phyloP scores from a whole-genome alignment of 2,113 vertebrate genomes.

The Salvelinus alpinus region DNA sequence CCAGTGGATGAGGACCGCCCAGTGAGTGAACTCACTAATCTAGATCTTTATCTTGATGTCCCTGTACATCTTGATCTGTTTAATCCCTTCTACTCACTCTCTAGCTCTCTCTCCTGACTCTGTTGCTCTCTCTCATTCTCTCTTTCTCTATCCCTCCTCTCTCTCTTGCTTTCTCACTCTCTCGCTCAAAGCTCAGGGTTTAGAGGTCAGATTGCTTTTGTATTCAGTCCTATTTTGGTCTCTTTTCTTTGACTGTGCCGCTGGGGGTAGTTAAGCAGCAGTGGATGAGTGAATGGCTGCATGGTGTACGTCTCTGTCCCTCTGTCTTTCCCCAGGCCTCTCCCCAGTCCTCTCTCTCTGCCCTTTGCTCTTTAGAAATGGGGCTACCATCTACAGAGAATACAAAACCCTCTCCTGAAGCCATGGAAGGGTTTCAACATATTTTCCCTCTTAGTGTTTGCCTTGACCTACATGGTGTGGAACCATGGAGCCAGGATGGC shows the following conservation, averaged over 20 bases:
- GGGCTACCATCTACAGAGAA: not conserved
- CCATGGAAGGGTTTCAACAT: not conserved
- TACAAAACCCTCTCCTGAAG: not conserved
- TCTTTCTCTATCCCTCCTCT: conserved; percentile 1
- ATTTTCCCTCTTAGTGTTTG: not conserved
- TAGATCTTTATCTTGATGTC: too few species aligned
- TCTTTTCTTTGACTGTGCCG: not conserved
- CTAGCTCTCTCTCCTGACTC: not conserved
- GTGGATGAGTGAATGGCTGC: conserved; percentile 5
- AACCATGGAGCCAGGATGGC: not conserved
- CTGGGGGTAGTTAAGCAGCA: not conserved
- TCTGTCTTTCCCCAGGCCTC: too few species aligned
- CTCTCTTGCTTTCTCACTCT: conserved; percentile 1
- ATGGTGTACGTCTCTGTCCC: not conserved
- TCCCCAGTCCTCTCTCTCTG: not conserved
- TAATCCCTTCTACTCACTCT: not conserved
- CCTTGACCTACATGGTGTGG: not conserved
- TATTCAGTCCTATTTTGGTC: conserved; percentile 5
- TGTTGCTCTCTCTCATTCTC: too few species aligned
- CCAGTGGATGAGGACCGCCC: not conserved
- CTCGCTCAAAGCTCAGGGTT: not conserved
- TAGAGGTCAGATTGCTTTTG: conserved; percentile 4
- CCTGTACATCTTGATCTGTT: conserved; percentile 1
- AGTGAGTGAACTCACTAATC: too few species aligned
- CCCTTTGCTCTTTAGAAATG: conserved; percentile 6